Percentiles rank a stretch among this genome's conserved stretches.
These are phyloP conservation scores for Eupithecia dodoneata DNA, from an alignment of 2,888 invertebrate genomes.

Conservation along the genomic window DNA sequence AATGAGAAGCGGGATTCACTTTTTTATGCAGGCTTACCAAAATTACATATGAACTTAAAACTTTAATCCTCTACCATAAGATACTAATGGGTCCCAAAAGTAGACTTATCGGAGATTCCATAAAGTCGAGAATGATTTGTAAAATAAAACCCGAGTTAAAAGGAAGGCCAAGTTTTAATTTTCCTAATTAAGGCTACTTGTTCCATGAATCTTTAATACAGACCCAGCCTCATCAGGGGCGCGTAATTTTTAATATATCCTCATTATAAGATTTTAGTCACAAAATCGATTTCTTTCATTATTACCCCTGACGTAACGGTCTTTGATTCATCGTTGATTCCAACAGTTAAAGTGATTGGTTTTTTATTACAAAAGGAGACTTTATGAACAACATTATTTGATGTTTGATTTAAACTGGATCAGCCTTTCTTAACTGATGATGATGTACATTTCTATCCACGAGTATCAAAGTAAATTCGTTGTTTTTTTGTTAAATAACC, in stretches of 20 bases:
- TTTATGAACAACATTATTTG: no score
- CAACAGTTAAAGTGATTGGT: neutral
- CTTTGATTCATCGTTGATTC: neutral
- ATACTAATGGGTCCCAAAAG: neutral
- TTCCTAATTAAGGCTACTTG: conserved; percentile 34
- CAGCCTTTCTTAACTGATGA: neutral
- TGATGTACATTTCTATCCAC: neutral
- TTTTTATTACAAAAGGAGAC: no score
- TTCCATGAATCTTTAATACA: conserved; percentile 33
- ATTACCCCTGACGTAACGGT: neutral
- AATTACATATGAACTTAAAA: conserved; percentile 1
- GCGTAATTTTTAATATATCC: conserved; percentile 29
- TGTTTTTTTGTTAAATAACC: neutral
- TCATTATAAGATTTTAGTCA: conserved; percentile 24
- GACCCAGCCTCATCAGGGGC: conserved; percentile 25
- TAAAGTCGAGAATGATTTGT: conserved; percentile 20
- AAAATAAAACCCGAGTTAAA: conserved; percentile 20
- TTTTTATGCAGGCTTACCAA: conserved; percentile 1
- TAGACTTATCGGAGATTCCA: neutral
- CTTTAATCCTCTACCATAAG: neutral
- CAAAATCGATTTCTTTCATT: conserved; percentile 20
- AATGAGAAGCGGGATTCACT: conserved; percentile 1
- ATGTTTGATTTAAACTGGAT: neutral
- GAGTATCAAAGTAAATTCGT: neutral
- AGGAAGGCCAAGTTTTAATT: conserved; percentile 35